Base-by-base conservation (phyloP, 2,888 invertebrate genomes). In the Lycia hirtaria region DNA sequence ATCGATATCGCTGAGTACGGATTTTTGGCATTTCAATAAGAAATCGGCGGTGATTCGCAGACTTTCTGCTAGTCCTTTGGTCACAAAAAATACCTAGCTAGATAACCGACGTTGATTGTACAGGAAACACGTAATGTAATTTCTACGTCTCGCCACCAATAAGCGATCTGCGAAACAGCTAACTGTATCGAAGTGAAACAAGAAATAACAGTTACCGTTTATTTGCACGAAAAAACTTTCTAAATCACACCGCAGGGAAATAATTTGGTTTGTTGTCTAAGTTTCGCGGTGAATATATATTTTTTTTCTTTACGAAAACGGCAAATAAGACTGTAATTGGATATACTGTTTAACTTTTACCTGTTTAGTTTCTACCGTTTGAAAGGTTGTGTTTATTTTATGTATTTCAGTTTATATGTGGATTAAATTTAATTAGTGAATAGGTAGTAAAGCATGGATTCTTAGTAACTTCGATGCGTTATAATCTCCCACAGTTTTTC, bases 231-330 rank as follows among this genome's bases (percentile, higher is more conserved):
- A 71, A 76, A 73, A 76, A 78, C 72, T 71, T 73, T 73, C 67
- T 68, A 72, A 79, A 79, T 74, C 67, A 74, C 72, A 73, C 74
- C 71, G 65, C 64, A 50, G 73, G 72, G 74, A 78, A 78, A 78
- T 75, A 69, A 76, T 73, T 66, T 65, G 63, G 69, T 67, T 73
- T 67, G 72, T 75, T 77, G 72, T 76, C 74, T 76, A 67, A 64
- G 62, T 69, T 69, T 60, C 65, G 62, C 49, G 65, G 69, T 61
- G 64, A 67, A 71, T 69, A 69, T 70, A 14, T 65, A 53, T 58
- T 17, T 45, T n/a, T 15, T 38, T 17, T 45, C 9, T 15, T 38
- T 55, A 59, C 47, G 59, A 64, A 63, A 67, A 65, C 59, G 44
- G 50, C 61, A 60, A 62, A 64, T 50, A 63, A 66, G 64, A 64